phyloP scores from a whole-genome alignment of 2,888 invertebrate genomes.

The Didymodactylos carnosus region DNA sequence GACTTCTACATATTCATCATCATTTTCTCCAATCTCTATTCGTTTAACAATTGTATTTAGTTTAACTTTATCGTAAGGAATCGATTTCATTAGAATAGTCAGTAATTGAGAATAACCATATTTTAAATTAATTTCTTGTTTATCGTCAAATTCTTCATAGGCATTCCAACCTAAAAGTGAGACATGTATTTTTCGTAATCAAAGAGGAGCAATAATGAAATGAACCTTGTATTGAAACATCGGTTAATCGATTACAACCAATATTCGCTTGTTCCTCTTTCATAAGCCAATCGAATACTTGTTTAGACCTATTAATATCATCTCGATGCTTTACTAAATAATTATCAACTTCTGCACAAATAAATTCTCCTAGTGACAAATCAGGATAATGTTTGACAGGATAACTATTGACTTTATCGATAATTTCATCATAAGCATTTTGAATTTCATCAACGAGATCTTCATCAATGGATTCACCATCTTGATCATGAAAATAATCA shows the following conservation, averaged over 20 bases:
- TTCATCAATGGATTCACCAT: neutral
- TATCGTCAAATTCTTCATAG: neutral
- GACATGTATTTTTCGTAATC: no score
- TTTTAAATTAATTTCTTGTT: neutral
- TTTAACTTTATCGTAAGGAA: neutral
- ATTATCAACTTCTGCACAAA: neutral
- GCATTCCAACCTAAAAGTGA: neutral
- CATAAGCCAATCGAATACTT: neutral
- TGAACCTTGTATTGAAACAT: neutral
- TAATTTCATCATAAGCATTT: neutral
- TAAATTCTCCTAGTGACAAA: neutral
- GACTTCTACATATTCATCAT: neutral
- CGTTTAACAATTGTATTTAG: neutral
- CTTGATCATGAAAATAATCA: neutral
- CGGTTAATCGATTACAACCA: neutral
- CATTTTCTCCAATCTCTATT: neutral
- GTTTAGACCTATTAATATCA: neutral
- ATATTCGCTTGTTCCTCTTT: neutral
- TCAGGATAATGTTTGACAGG: neutral
- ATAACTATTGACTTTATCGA: neutral
- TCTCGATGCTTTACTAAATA: neutral
- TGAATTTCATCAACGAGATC: neutral
- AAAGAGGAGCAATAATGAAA: neutral
- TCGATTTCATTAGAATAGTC: neutral
- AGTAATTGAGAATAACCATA: neutral